These are phyloP conservation scores for Thaumetopoea pityocampa DNA, from an alignment of 1,140 invertebrate species.

Conservation along the genomic window DNA sequence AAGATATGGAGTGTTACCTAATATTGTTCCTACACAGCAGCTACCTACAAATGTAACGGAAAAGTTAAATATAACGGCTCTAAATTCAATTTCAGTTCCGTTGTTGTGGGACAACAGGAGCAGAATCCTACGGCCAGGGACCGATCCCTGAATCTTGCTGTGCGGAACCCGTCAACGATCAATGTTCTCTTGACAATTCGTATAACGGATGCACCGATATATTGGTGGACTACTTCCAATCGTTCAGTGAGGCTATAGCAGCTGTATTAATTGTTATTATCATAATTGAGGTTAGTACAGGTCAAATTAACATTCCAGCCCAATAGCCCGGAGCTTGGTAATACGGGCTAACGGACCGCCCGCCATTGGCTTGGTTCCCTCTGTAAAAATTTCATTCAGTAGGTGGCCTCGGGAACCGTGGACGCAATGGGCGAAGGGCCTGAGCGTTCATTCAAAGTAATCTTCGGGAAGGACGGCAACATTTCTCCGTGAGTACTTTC, in stretches of 20 bases:
- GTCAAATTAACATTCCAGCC: too few relatives aligned
- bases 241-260: conserved; percentile 26
- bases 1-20: too few relatives aligned
- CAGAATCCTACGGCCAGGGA: conserved; percentile 21
- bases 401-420: too few relatives aligned
- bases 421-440: too few relatives aligned
- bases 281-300: conserved; percentile 34
- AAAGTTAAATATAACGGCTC: background rate
- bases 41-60: background rate
- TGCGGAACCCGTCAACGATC: background rate
- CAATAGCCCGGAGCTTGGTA: too few relatives aligned
- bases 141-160: conserved; percentile 37
- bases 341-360: too few relatives aligned
- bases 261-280: conserved; percentile 30
- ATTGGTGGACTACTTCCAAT: conserved; percentile 27
- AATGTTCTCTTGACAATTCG: conserved; percentile 17
- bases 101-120: conserved; percentile 39
- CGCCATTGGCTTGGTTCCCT: too few relatives aligned
- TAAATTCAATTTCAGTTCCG: conserved; percentile 27
- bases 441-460: too few relatives aligned
- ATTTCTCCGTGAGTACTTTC: too few relatives aligned
- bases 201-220: conserved; percentile 29
- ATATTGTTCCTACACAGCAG: too few relatives aligned
- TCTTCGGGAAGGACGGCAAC: too few relatives aligned
- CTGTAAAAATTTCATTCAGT: too few relatives aligned